These are phyloP conservation scores for Danio jaintianensis DNA, from an alignment of 2,797 vertebrate species.

Conservation along the genomic window DNA sequence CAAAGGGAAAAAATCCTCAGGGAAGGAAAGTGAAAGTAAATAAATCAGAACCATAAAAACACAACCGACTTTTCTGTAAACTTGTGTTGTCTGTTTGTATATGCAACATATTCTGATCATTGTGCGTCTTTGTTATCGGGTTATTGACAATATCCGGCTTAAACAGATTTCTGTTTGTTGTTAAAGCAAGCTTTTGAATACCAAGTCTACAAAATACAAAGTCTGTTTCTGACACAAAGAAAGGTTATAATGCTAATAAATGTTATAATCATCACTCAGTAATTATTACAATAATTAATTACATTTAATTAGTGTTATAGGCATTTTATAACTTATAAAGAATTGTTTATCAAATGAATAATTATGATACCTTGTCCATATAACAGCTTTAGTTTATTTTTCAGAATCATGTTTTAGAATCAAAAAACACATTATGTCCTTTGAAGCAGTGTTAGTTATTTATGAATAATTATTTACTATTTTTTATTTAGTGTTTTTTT, in stretches of 20 bases:
- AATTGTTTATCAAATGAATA: neutral
- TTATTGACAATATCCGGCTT: constrained; percentile 60
- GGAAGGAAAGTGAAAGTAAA: constrained; percentile 2
- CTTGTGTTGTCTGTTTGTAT: neutral
- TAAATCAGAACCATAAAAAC: constrained; percentile 25
- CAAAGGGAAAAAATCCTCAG: constrained; percentile 15
- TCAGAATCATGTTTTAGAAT: neutral
- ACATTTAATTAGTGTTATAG: neutral
- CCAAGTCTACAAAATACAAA: neutral
- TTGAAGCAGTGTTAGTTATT: no score
- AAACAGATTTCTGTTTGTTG: constrained; percentile 42
- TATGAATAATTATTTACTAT: no score
- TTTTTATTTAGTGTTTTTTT: no score
- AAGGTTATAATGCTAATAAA: neutral
- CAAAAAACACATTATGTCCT: neutral
- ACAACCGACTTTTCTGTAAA: neutral
- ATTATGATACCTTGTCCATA: neutral
- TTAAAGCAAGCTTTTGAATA: neutral
- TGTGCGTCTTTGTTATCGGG: constrained; percentile 67
- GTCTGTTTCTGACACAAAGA: neutral
- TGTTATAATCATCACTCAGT: neutral
- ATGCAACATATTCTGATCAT: neutral
- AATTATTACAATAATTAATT: neutral
- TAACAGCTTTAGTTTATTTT: neutral
- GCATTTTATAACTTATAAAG: no score